Conservation (phyloP, 2,797 vertebrate species). For the Tauraco hartlaubi region DNA sequence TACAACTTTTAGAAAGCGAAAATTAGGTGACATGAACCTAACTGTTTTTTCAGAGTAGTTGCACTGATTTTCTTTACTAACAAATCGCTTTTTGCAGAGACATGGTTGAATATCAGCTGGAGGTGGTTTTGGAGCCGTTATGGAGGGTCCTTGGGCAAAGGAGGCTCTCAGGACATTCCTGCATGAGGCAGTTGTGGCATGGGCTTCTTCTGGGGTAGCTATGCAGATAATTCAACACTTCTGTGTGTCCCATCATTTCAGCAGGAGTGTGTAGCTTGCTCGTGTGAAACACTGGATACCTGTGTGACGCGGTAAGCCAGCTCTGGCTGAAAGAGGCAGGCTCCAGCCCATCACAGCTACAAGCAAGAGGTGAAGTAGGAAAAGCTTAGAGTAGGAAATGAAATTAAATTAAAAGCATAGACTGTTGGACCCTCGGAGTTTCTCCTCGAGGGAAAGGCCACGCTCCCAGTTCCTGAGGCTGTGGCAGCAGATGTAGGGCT, state of each 20-base stretch:
- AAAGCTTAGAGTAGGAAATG: not conserved
- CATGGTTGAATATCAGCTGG: not conserved
- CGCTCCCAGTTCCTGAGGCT: fast-evolving
- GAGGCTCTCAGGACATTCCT: not conserved
- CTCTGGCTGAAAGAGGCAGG: not conserved
- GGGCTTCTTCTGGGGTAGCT: not conserved
- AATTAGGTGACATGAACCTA: not conserved
- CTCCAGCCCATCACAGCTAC: not conserved
- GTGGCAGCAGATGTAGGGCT: not conserved
- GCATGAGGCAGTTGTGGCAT: too few species aligned
- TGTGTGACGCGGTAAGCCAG: fast-evolving
- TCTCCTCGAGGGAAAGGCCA: not conserved
- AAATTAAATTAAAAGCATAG: not conserved
- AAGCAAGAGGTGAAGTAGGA: not conserved
- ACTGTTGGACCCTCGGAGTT: not conserved
- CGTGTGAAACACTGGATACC: fast-evolving
- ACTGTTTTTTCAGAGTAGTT: not conserved
- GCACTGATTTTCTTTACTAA: not conserved
- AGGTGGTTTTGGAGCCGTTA: not conserved
- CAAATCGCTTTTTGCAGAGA: not conserved
- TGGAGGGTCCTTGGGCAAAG: not conserved
- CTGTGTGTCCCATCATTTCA: not conserved
- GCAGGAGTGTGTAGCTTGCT: not conserved
- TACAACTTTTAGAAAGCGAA: not conserved
- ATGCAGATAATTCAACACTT: not conserved